A percentile compares a stretch with the other conserved stretches of the same genome.
Conservation (phyloP, 2,113 vertebrate species). For the Colius striatus region DNA sequence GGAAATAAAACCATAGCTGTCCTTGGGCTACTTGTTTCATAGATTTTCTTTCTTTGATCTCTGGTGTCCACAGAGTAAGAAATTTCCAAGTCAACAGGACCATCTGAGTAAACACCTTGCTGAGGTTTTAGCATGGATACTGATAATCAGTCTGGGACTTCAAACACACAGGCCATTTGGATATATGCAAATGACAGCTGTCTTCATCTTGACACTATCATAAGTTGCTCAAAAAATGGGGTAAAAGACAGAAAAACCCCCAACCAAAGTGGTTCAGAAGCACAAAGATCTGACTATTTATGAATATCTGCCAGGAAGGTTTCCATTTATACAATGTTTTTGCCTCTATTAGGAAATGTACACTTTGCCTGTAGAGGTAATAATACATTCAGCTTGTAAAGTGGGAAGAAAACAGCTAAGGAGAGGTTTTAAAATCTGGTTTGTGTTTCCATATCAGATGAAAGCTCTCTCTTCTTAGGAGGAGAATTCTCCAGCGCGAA, state of each 20-base stretch:
- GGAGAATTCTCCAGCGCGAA: fast-evolving
- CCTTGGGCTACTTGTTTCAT: neutral
- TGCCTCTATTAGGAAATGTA: neutral
- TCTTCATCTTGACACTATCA: neutral
- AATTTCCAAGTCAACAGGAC: neutral
- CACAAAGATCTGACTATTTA: neutral
- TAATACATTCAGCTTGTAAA: neutral
- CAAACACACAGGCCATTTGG: neutral
- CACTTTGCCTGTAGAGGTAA: neutral
- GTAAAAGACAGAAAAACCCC: neutral
- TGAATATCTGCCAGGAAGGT: neutral
- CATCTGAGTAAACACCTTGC: neutral
- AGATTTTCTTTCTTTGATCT: neutral
- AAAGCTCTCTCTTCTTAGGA: neutral
- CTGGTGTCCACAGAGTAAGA: neutral
- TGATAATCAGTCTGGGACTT: neutral
- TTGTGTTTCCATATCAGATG: neutral
- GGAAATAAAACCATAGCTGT: neutral
- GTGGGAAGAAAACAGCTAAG: neutral
- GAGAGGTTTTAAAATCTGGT: neutral
- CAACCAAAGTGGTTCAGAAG: neutral
- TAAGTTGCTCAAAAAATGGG: neutral
- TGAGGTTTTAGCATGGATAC: neutral
- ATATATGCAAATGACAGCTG: neutral
- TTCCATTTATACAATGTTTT: neutral